A percentile compares a stretch with the other conserved stretches of the same genome.
phyloP scores from a whole-genome alignment of 2,888 invertebrate genomes.

The Cremastinae sp. region DNA sequence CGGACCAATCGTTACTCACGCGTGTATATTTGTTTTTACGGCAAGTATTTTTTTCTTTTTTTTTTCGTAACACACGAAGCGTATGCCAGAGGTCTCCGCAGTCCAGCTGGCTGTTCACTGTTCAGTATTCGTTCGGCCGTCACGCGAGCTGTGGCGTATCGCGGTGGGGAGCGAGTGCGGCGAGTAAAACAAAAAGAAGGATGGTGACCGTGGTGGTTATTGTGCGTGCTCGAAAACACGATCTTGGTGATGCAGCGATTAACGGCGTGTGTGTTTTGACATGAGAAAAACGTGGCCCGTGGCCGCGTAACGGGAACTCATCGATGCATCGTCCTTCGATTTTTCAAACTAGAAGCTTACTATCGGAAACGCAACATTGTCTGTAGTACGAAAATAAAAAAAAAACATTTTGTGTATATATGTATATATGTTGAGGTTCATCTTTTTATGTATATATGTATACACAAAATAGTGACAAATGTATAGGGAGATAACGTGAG shows the following conservation, averaged over 20 bases:
- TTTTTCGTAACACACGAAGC: conserved; percentile 42
- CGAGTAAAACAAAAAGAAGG: conserved; percentile 5
- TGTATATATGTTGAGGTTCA: conserved; percentile 4
- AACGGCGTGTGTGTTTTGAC: conserved; percentile 44
- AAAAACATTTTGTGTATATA: conserved; percentile 28
- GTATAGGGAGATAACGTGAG: conserved; percentile 17
- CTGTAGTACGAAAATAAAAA: conserved; percentile 25
- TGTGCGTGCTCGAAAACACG: conserved; percentile 54
- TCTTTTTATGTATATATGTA: conserved; percentile 16
- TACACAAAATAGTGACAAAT: conserved; percentile 29
- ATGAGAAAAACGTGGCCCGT: conserved; percentile 36
- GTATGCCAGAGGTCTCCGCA: conserved; percentile 33
- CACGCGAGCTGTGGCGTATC: conserved; percentile 54
- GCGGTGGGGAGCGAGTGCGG: background rate
- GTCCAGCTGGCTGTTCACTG: conserved; percentile 30
- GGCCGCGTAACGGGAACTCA: conserved; percentile 45
- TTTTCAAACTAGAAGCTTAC: conserved; percentile 24
- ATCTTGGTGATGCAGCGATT: conserved; percentile 46
- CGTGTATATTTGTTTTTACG: conserved; percentile 46
- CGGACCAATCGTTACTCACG: conserved; percentile 19
- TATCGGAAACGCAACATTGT: conserved; percentile 14
- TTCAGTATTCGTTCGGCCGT: conserved; percentile 59
- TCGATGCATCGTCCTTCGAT: conserved; percentile 20
- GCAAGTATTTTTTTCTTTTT: conserved; percentile 53
- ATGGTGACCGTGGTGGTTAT: conserved; percentile 52